These are phyloP conservation scores for Empidonax alnorum DNA, from an alignment of 2,113 vertebrate species.

Conservation along the genomic window DNA sequence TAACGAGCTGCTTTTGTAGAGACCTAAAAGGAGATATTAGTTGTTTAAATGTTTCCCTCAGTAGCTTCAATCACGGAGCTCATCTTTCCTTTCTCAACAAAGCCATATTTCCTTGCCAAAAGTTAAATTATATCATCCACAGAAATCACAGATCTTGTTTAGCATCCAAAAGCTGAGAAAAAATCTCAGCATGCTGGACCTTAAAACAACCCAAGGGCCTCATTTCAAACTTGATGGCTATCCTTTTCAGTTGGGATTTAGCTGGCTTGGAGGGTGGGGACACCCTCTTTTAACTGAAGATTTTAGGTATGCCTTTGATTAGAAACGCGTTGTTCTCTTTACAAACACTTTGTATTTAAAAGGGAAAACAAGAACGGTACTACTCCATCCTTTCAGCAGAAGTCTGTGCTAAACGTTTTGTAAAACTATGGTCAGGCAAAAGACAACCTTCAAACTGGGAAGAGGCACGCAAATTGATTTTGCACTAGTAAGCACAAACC, in stretches of 20 bases:
- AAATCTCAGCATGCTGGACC: not conserved
- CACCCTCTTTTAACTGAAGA: not conserved
- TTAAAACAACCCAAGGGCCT: not conserved
- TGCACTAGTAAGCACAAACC: not conserved
- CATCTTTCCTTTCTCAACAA: slow-evolving; percentile 57
- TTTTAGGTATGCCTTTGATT: not conserved
- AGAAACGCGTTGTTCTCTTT: not conserved
- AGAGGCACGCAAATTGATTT: not conserved
- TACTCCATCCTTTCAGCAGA: not conserved
- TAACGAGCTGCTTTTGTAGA: slow-evolving; percentile 37
- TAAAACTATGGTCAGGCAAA: not conserved
- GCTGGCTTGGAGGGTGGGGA: not conserved
- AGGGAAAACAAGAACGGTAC: not conserved
- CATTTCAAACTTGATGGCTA: slow-evolving; percentile 23
- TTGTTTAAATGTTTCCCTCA: slow-evolving; percentile 25
- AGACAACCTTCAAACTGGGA: not conserved
- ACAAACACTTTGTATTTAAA: not conserved
- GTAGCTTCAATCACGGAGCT: slow-evolving; percentile 57
- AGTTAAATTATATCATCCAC: slow-evolving; percentile 55
- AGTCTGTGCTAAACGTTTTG: not conserved
- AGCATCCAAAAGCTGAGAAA: slow-evolving; percentile 42
- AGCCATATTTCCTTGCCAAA: slow-evolving; percentile 58
- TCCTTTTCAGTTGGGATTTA: slow-evolving; percentile 58
- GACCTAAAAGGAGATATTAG: slow-evolving; percentile 52
- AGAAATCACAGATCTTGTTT: slow-evolving; percentile 61